A percentile compares a stretch with the other conserved stretches of the same genome.
Evolutionary conservation across 2,888 invertebrate genomes (phyloP).

Genomic region (Leucophenga maculata): DNA sequence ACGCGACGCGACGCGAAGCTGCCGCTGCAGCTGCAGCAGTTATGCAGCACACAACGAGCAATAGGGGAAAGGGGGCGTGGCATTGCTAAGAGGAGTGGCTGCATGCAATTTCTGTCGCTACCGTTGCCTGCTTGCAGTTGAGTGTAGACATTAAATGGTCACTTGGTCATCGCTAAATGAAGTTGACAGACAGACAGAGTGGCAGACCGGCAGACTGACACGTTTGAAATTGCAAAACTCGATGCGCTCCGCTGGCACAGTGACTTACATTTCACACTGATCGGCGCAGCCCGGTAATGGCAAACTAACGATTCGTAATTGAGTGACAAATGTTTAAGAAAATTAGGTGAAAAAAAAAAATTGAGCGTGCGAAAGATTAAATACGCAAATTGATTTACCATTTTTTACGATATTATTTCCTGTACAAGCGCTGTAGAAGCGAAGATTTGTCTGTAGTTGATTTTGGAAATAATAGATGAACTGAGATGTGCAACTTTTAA

Average conservation of each 20-base stretch:
- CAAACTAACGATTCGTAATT: constrained; percentile 44
- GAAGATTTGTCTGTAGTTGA: no score
- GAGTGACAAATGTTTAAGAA: not conserved
- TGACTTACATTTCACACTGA: constrained; percentile 13
- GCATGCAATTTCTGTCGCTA: constrained; percentile 1
- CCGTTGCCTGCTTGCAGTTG: not conserved
- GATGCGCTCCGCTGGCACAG: constrained; percentile 9
- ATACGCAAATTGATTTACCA: no score
- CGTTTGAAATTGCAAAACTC: not conserved
- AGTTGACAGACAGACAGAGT: not conserved
- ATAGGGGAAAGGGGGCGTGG: no score
- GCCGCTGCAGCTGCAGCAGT: no score
- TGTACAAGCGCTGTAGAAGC: no score
- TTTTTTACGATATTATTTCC: no score
- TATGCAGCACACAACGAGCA: no score
- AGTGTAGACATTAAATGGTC: not conserved
- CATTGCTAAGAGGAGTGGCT: no score
- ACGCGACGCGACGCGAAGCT: no score
- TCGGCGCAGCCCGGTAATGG: not conserved
- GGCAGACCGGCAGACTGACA: constrained; percentile 5
- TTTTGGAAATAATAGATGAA: no score
- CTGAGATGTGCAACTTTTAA: constrained; percentile 39
- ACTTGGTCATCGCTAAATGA: not conserved
- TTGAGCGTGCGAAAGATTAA: no score
- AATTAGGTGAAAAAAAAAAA: no score